Conservation (phyloP, 2,797 vertebrate genomes). For the Trichosurus vulpecula region DNA sequence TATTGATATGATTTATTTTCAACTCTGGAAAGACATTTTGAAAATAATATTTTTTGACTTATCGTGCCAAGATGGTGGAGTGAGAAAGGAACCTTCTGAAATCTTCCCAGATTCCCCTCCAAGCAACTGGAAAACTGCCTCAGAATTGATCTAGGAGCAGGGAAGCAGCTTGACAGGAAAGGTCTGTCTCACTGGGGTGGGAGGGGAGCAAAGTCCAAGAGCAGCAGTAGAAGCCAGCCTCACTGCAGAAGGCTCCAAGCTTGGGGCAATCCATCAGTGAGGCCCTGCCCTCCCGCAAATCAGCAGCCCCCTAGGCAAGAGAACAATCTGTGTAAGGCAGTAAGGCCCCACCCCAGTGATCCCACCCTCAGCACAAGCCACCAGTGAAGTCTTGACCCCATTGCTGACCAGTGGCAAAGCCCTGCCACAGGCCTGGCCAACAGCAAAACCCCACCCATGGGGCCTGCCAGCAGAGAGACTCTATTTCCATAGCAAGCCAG, state of each 20-base stretch:
- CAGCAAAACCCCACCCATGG: too few species aligned
- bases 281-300: too few species aligned
- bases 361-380: too few species aligned
- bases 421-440: too few species aligned
- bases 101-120: background rate
- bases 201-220: background rate
- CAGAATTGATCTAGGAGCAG: background rate
- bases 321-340: too few species aligned
- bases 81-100: background rate
- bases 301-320: too few species aligned
- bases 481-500: too few species aligned
- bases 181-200: background rate
- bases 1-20: slow-evolving; percentile 11
- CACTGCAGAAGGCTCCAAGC: background rate
- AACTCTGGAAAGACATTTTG: slow-evolving; percentile 39
- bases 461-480: too few species aligned
- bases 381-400: too few species aligned
- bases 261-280: background rate
- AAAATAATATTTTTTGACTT: background rate
- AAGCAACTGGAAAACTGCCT: background rate
- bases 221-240: background rate
- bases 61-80: background rate
- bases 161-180: background rate
- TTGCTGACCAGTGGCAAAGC: too few species aligned
- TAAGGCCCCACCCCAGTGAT: too few species aligned